These are phyloP conservation scores for Plemyria rubiginata DNA, from an alignment of 2,888 invertebrate genomes.

Conservation along the genomic window DNA sequence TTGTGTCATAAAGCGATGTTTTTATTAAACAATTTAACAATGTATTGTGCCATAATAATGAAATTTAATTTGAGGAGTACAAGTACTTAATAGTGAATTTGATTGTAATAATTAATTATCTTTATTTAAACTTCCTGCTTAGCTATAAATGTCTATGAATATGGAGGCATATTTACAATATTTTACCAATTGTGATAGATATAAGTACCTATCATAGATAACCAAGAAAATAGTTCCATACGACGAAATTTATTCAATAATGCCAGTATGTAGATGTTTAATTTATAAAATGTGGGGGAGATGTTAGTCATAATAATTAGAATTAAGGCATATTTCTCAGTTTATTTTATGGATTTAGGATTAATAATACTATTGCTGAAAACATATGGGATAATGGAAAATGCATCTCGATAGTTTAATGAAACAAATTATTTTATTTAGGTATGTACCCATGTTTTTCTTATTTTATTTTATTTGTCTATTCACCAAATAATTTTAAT, in stretches of 20 bases:
- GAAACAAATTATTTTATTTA: too few relatives aligned
- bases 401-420: too few relatives aligned
- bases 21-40: conserved; percentile 4
- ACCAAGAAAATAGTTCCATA: neutral
- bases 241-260: neutral
- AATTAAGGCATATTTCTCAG: neutral
- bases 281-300: conserved; percentile 5
- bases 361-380: too few relatives aligned
- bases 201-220: neutral
- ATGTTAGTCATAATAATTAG: conserved; percentile 23
- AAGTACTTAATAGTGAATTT: neutral
- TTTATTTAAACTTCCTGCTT: neutral
- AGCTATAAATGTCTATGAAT: neutral
- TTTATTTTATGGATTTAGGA: too few relatives aligned
- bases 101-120: neutral
- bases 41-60: conserved; percentile 29
- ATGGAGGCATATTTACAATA: neutral
- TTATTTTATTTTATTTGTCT: too few relatives aligned
- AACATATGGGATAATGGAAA: too few relatives aligned
- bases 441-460: too few relatives aligned
- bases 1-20: neutral
- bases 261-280: neutral
- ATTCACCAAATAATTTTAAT: too few relatives aligned
- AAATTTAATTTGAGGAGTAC: neutral
- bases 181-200: neutral